Percentiles rank a stretch among this genome's conserved stretches.
These are phyloP conservation scores for Tetranychus piercei DNA, from an alignment of 2,888 invertebrate species.

Conservation along the genomic window DNA sequence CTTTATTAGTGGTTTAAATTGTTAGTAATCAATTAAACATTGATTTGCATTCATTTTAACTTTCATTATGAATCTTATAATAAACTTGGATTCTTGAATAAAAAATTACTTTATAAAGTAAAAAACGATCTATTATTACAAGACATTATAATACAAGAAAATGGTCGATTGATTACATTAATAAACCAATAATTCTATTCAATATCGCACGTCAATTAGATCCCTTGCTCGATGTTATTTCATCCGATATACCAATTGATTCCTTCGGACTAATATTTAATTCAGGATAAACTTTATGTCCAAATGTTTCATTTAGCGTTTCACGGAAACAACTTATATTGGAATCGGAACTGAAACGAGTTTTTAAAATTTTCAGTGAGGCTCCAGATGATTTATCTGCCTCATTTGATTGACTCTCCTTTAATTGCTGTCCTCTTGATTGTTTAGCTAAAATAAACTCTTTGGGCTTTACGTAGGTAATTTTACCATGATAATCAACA, in stretches of 20 bases:
- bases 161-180: no score
- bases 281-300: neutral
- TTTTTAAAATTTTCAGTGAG: constrained; percentile 1
- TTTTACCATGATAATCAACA: neutral
- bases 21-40: no score
- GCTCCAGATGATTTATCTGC: neutral
- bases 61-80: no score
- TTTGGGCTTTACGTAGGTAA: neutral
- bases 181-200: no score
- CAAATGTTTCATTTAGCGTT: neutral
- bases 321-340: neutral
- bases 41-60: no score
- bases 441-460: neutral
- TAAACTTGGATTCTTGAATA: no score
- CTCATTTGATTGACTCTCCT: neutral
- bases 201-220: no score
- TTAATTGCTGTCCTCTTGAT: neutral
- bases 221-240: neutral
- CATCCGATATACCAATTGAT: neutral
- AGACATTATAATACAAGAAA: no score
- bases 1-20: no score
- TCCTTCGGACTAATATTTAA: neutral
- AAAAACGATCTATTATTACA: no score
- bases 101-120: no score
- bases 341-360: constrained; percentile 8